These are phyloP conservation scores for Acleris literana DNA, from an alignment of 2,888 invertebrate species.

Conservation along the genomic window DNA sequence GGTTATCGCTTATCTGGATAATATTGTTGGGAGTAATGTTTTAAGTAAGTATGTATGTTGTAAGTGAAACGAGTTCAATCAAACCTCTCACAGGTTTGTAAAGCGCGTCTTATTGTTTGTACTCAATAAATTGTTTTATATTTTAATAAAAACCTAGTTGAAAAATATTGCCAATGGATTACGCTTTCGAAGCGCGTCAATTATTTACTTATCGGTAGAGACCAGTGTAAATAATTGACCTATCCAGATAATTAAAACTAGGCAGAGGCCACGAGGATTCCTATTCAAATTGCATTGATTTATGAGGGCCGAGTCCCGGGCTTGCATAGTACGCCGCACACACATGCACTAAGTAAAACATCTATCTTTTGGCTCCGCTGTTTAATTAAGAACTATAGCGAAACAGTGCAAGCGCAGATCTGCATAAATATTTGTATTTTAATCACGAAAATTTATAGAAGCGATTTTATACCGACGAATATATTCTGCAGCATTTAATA, in stretches of 20 bases:
- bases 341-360: slow-evolving; percentile 51
- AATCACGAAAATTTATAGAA: slow-evolving; percentile 66
- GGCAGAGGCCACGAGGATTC: background rate
- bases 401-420: slow-evolving; percentile 49
- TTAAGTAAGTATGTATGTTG: no score
- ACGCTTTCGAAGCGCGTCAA: background rate
- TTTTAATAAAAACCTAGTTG: no score
- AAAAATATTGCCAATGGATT: background rate
- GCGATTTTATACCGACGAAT: slow-evolving; percentile 47
- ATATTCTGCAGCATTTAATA: slow-evolving; percentile 51
- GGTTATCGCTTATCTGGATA: no score
- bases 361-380: slow-evolving; percentile 54
- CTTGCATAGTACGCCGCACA: background rate
- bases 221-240: background rate
- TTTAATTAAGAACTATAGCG: slow-evolving; percentile 72
- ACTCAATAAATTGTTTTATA: no score
- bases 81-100: no score
- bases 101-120: no score
- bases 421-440: slow-evolving; percentile 65
- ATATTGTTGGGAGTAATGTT: no score
- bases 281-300: slow-evolving; percentile 16
- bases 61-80: no score
- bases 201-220: no score
- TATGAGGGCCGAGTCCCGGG: background rate
- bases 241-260: background rate